Evolutionary conservation across 2,888 invertebrate genomes (phyloP), one percentile per base, ranked within the genome.

Genomic region (Lasioglossum figueresi): DNA sequence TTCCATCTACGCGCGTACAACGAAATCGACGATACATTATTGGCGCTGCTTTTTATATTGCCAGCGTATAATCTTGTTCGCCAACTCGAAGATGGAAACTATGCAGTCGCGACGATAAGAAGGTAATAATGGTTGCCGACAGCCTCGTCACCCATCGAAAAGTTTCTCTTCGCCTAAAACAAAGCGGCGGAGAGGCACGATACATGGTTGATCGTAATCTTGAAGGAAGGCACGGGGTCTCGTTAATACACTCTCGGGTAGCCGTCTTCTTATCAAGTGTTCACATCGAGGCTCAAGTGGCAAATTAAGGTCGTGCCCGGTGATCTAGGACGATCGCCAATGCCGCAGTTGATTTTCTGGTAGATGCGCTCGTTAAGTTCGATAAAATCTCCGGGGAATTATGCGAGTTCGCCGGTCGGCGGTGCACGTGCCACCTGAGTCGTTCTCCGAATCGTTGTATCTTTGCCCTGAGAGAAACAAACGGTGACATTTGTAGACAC

Each of bases 291-390:
- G 77, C 77, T 88, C 82, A 89, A 88, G 76, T 88, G 83, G 83
- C 74, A 79, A 88, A 89, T 90, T 91, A 88, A 82, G 86, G 85
- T 86, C 88, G 84, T 76, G 76, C 45, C 80, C 56, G 71, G 82
- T 84, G 88, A 91, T 91, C 84, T 88, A 79, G 86, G 84, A 88
- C 89, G 80, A 88, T 91, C 82, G 84, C 76, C 82, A 82, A 79
- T 72, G 73, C 52, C 70, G 59, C 74, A 63, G 68, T 88, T 76
- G 82, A 84, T 82, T 80, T 82, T 85, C 80, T 70, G 48, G 12
- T 73, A 72, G 82, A 77, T 76, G 82, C 76, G 83, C 76, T 90
- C 85, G 85, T 90, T 90, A 87, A 71, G 80, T 27, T 14, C 77
- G 85, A 90, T 89, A 79, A 79, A 79, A 88, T 86, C 88, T 83